These are phyloP conservation scores for Cydia strobilella DNA, from an alignment of 1,140 invertebrate species.

Conservation along the genomic window DNA sequence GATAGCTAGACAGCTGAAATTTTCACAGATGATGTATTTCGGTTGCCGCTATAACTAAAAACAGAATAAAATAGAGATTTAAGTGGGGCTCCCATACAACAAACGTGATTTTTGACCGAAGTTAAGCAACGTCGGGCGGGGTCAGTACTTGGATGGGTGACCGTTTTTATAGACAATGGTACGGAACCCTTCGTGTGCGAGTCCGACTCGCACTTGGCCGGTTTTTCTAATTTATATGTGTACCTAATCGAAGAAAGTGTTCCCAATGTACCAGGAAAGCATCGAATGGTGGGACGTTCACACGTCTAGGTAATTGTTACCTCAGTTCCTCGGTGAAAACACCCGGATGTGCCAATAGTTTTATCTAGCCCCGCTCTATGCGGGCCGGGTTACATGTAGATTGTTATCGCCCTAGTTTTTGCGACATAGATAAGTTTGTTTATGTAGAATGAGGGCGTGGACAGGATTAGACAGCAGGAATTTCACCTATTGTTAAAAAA, in stretches of 20 bases:
- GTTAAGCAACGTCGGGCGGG: no score
- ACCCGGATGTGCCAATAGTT: conserved; percentile 65
- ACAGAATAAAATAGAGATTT: no score
- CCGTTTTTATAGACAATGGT: no score
- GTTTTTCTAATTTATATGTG: not conserved
- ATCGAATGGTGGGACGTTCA: conserved; percentile 58
- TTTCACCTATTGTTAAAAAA: not conserved
- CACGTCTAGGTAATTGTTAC: conserved; percentile 64
- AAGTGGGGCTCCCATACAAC: no score
- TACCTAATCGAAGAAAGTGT: conserved; percentile 57
- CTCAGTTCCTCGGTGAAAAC: conserved; percentile 61
- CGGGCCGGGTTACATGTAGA: conserved; percentile 44
- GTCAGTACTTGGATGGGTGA: no score
- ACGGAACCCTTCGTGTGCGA: no score
- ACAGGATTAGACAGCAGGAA: conserved; percentile 11
- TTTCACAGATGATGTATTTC: no score
- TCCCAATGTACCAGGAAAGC: conserved; percentile 57
- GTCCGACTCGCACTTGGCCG: no score
- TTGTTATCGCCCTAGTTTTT: conserved; percentile 34
- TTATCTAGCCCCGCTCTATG: conserved; percentile 65
- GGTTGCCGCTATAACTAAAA: no score
- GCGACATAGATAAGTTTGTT: conserved; percentile 37
- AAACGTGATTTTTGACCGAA: no score
- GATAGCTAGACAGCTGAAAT: no score
- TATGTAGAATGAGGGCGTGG: conserved; percentile 5